Conservation (phyloP, 2,888 invertebrate genomes). For the Trichopria drosophilae region DNA sequence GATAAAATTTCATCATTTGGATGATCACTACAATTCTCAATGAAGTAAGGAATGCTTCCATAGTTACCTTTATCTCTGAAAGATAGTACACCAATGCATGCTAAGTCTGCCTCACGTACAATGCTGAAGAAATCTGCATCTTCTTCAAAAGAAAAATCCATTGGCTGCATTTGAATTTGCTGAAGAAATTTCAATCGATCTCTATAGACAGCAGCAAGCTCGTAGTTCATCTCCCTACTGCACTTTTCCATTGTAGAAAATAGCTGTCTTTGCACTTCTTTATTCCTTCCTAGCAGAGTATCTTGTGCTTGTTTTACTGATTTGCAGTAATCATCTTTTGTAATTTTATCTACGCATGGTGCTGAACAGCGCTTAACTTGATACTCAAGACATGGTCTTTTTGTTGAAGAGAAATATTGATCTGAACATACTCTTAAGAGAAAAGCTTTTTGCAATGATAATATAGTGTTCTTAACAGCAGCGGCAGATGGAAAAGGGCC, state of each 20-base stretch:
- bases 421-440: conserved; percentile 20
- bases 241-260: conserved; percentile 14
- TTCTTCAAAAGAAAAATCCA: conserved; percentile 20
- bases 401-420: conserved; percentile 14
- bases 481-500: conserved; percentile 17
- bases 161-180: conserved; percentile 16
- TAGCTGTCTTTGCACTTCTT: conserved; percentile 18
- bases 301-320: conserved; percentile 18
- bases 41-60: conserved; percentile 10
- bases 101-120: conserved; percentile 10
- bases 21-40: conserved; percentile 10
- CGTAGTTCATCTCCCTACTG: conserved; percentile 11
- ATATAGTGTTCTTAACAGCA: conserved; percentile 22
- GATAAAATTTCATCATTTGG: conserved; percentile 13
- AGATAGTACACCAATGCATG: conserved; percentile 10
- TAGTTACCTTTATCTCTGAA: conserved; percentile 15
- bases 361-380: conserved; percentile 20
- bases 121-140: conserved; percentile 13
- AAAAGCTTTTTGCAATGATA: conserved; percentile 21
- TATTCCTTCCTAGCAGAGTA: conserved; percentile 16
- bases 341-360: conserved; percentile 19
- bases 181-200: conserved; percentile 14
- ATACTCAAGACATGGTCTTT: conserved; percentile 16
- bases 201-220: conserved; percentile 16
- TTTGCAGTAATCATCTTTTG: conserved; percentile 15